Conservation (phyloP, 2,888 invertebrate species). For the Sturmia bella region DNA sequence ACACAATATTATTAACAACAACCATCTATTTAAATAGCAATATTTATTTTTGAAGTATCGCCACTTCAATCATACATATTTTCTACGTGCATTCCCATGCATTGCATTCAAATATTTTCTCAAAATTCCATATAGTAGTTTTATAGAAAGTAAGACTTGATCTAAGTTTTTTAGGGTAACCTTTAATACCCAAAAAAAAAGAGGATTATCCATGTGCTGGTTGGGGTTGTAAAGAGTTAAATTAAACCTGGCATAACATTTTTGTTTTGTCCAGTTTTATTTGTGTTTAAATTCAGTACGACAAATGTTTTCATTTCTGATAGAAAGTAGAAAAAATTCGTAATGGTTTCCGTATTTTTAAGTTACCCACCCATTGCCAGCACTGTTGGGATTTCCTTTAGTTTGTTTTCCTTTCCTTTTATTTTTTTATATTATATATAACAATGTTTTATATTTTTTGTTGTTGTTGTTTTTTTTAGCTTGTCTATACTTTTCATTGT, state of each 20-base stretch:
- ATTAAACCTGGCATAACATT: conserved; percentile 11
- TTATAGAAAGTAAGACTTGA: no score
- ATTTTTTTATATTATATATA: not conserved
- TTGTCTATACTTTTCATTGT: conserved; percentile 24
- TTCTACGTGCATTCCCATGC: no score
- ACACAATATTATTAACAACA: no score
- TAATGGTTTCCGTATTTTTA: conserved; percentile 12
- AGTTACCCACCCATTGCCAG: conserved; percentile 12
- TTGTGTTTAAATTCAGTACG: conserved; percentile 18
- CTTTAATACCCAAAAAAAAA: no score
- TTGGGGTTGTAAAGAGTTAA: not conserved
- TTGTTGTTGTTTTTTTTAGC: not conserved
- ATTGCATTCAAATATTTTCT: no score
- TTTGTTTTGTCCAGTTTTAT: conserved; percentile 25
- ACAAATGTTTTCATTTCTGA: not conserved
- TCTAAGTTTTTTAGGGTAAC: no score
- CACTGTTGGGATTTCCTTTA: conserved; percentile 30
- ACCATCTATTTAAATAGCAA: no score
- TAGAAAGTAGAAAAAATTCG: not conserved
- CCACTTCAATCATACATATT: no score
- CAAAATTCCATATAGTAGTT: no score
- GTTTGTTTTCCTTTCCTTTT: conserved; percentile 1
- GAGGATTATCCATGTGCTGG: not conserved
- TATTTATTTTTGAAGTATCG: no score
- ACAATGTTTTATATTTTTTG: no score